Conservation (phyloP, 2,888 invertebrate species). For the Eupsilia transversa region DNA sequence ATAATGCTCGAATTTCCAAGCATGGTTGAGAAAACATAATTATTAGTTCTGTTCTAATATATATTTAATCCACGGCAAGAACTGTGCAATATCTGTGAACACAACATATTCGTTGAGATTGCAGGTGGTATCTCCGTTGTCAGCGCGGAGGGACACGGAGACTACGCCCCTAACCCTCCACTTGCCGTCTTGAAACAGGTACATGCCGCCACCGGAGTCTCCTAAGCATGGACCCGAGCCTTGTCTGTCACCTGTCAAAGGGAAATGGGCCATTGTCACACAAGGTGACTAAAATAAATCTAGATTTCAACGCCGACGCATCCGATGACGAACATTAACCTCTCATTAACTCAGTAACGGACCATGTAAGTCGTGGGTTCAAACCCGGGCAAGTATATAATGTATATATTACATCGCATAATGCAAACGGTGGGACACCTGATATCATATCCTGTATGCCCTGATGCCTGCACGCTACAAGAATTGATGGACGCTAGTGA, state of each 20-base stretch:
- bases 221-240: constrained; percentile 90
- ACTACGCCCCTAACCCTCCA: constrained; percentile 89
- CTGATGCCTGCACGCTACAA: not conserved
- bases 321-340: not conserved
- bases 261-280: not conserved
- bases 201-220: constrained; percentile 91
- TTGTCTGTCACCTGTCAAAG: constrained; percentile 84
- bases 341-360: not conserved
- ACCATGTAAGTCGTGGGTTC: not conserved
- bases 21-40: too few relatives aligned
- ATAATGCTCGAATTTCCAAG: too few relatives aligned
- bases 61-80: constrained; percentile 88
- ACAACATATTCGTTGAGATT: constrained; percentile 91
- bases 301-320: too few relatives aligned
- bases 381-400: not conserved
- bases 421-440: not conserved
- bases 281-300: too few relatives aligned
- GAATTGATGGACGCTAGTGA: too few relatives aligned
- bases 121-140: constrained; percentile 85
- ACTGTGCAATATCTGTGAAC: constrained; percentile 92
- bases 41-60: constrained; percentile 68
- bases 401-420: not conserved
- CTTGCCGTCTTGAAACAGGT: constrained; percentile 79
- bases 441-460: not conserved
- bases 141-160: constrained; percentile 83